phyloP scores from a whole-genome alignment of 1,140 invertebrate species.

The Lanistes nyassanus region DNA sequence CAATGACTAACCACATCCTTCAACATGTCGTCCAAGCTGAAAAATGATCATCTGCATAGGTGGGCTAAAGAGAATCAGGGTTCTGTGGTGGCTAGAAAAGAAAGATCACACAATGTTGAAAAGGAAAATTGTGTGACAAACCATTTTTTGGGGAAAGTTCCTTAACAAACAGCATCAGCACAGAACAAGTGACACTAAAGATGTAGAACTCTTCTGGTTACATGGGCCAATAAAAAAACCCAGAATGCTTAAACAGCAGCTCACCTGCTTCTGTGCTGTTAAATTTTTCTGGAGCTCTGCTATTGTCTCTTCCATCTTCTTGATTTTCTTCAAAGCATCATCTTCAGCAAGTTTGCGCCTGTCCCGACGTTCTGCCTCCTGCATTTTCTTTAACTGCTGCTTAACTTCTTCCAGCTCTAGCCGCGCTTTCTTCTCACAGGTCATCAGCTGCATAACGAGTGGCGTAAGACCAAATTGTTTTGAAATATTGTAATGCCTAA shows the following conservation, averaged over 20 bases:
- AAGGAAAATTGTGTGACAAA: too few relatives aligned
- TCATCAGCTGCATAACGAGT: slow-evolving; percentile 77
- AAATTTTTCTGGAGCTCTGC: slow-evolving; percentile 70
- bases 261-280: slow-evolving; percentile 80
- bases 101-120: too few relatives aligned
- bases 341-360: slow-evolving; percentile 93
- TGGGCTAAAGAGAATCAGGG: too few relatives aligned
- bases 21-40: too few relatives aligned
- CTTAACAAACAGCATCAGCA: too few relatives aligned
- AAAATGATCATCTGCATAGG: too few relatives aligned
- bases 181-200: too few relatives aligned
- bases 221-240: too few relatives aligned
- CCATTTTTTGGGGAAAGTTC: too few relatives aligned
- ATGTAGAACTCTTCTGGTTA: too few relatives aligned
- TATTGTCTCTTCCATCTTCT: slow-evolving; percentile 90
- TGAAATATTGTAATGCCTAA: not conserved
- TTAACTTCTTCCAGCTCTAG: slow-evolving; percentile 88
- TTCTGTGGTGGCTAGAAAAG: too few relatives aligned
- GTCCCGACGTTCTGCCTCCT: slow-evolving; percentile 91
- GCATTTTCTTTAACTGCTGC: slow-evolving; percentile 67
- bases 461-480: slow-evolving; percentile 14
- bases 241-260: not conserved
- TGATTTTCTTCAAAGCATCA: slow-evolving; percentile 93
- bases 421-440: slow-evolving; percentile 88
- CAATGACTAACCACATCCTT: too few relatives aligned